A percentile compares a stretch with the other conserved stretches of the same genome.
These are phyloP conservation scores for Drosophila flavopinicola DNA, from an alignment of 2,888 invertebrate species.

Conservation along the genomic window DNA sequence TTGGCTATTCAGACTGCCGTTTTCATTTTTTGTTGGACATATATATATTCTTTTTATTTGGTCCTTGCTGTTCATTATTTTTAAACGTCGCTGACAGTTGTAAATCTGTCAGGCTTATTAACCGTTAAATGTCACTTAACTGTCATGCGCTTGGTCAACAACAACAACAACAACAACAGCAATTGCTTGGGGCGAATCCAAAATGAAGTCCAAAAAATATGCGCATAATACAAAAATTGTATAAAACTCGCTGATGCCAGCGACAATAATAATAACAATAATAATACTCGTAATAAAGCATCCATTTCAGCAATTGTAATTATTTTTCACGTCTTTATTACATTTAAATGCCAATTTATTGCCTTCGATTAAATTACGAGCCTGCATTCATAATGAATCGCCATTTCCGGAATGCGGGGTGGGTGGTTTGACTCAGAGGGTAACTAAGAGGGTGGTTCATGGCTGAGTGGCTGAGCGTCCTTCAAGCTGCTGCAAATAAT, in stretches of 20 bases:
- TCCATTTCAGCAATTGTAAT: slow-evolving; percentile 59
- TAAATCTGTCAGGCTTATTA: slow-evolving; percentile 80
- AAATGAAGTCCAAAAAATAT: slow-evolving; percentile 68
- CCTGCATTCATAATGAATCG: slow-evolving; percentile 58
- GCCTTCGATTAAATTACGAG: slow-evolving; percentile 75
- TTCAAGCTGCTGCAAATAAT: slow-evolving; percentile 19
- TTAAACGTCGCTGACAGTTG: slow-evolving; percentile 76
- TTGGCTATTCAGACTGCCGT: slow-evolving; percentile 52
- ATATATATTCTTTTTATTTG: slow-evolving; percentile 24
- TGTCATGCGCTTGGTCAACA: slow-evolving; percentile 68
- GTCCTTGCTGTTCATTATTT: slow-evolving; percentile 73
- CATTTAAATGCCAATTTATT: slow-evolving; percentile 80
- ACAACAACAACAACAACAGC: slow-evolving; percentile 28
- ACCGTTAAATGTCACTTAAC: slow-evolving; percentile 81
- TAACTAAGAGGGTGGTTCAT: no score
- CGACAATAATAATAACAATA: slow-evolving; percentile 32
- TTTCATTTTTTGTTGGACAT: slow-evolving; percentile 3
- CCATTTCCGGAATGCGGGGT: slow-evolving; percentile 20
- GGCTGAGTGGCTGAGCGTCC: not conserved
- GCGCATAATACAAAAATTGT: slow-evolving; percentile 71
- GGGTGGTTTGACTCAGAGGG: slow-evolving; percentile 3
- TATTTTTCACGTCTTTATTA: slow-evolving; percentile 77
- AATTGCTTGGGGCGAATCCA: slow-evolving; percentile 26
- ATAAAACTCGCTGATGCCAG: slow-evolving; percentile 45
- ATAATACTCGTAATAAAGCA: slow-evolving; percentile 55